Base-by-base conservation (phyloP, 2,888 invertebrate genomes). In the Ganaspis brasiliensis region DNA sequence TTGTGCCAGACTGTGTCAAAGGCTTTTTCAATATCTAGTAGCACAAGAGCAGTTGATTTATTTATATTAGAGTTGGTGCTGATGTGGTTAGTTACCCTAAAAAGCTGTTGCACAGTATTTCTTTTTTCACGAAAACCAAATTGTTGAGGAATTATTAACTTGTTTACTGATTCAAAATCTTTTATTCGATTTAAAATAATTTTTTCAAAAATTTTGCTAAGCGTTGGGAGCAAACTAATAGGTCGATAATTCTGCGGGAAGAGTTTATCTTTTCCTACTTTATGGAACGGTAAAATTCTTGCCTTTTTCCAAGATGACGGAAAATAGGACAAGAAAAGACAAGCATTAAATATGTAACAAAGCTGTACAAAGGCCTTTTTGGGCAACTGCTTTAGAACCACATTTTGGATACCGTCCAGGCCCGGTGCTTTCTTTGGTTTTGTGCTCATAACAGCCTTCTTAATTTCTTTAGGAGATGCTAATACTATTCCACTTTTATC, bases 1-100 rank as follows among this genome's bases (percentile, higher is more conserved):
- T 84, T 73, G 57, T 88, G 87, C 87, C 89, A 89, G 2, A 90
- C 87, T n/a, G 31, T 31, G 6, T 31, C 31, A 31, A 31, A 31
- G 3, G 31, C 31, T 31, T 31, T 31, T 31, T 31, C 31, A 31
- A 31, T 31, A 31, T 31, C 31, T 31, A 45, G 45, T 6, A 45
- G 45, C 2, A 14, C 45, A 3, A 45, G 3, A 2, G 45, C 45
- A 14, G 45, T 45, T 6, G 45, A 2, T 45, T 45, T 45, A 3
- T 45, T 45, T 6, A 45, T 14, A 45, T 45, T 45, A 4, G 31
- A 2, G 6, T 31, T 31, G 6, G 6, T 2, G 31, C 31, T 31
- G 2, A 31, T 31, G 6, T 45, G 14, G 10, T 45, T 45, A 45
- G 45, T 14, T 10, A 45, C 45, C 2, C 45, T 45, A 14, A 14